Percentiles rank a stretch among this genome's conserved stretches.
Evolutionary conservation across 1,140 invertebrate genomes (phyloP).

Genomic region (Medauroidea extradentata): DNA sequence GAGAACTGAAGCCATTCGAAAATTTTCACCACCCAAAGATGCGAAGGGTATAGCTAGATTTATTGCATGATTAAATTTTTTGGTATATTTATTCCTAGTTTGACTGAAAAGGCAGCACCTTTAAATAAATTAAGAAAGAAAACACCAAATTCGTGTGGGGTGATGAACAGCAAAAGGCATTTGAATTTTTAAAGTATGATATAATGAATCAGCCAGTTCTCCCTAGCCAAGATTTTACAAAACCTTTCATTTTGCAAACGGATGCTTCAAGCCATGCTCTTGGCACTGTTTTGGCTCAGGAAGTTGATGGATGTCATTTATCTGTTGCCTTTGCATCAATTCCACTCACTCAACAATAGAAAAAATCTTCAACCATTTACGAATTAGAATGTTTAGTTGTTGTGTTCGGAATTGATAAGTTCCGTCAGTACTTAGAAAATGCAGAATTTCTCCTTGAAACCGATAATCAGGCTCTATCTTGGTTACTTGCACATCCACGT

Average conservation of each 20-base stretch:
- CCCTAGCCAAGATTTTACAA: constrained; percentile 31
- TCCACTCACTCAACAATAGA: constrained; percentile 37
- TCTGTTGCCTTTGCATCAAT: constrained; percentile 36
- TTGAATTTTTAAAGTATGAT: constrained; percentile 28
- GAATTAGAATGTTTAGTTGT: constrained; percentile 45
- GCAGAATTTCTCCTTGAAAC: neutral
- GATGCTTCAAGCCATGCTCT: constrained; percentile 36
- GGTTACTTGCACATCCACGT: neutral
- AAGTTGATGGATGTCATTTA: constrained; percentile 21
- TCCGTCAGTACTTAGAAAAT: constrained; percentile 40
- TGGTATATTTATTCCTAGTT: constrained; percentile 19
- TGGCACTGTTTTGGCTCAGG: constrained; percentile 36
- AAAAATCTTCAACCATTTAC: constrained; percentile 37
- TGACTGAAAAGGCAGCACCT: constrained; percentile 37
- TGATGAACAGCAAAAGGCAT: constrained; percentile 29
- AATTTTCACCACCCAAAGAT: constrained; percentile 11
- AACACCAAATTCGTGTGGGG: constrained; percentile 30
- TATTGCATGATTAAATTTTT: neutral
- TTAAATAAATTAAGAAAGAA: constrained; percentile 29
- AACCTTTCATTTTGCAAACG: constrained; percentile 34
- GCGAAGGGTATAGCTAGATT: neutral
- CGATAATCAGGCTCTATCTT: neutral
- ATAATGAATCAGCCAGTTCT: constrained; percentile 35
- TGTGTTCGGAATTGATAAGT: constrained; percentile 42
- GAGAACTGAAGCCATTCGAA: constrained; percentile 2